A percentile compares a stretch with the other conserved stretches of the same genome.
Evolutionary conservation across 1,140 invertebrate species (phyloP).

Genomic region (Helicorthomorpha holstii): DNA sequence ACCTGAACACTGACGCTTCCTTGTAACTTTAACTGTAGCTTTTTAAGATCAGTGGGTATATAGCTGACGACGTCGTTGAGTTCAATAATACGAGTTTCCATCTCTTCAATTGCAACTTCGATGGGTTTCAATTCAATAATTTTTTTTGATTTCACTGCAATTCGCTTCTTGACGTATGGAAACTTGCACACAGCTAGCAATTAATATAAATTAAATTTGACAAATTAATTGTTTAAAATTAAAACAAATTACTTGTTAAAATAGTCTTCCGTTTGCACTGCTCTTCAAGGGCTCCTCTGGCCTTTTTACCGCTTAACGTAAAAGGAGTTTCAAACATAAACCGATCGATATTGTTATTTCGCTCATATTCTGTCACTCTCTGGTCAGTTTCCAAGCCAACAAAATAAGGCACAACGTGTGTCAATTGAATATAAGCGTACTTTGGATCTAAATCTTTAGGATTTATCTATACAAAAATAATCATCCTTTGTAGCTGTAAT

Average conservation of each 20-base stretch:
- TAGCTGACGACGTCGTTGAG: slow-evolving; percentile 65
- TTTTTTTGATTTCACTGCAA: slow-evolving; percentile 50
- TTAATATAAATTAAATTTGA: background rate
- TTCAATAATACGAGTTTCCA: slow-evolving; percentile 65
- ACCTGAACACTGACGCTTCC: slow-evolving; percentile 72
- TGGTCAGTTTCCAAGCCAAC: slow-evolving; percentile 39
- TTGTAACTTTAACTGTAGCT: slow-evolving; percentile 72
- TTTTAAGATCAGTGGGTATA: slow-evolving; percentile 64
- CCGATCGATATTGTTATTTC: slow-evolving; percentile 64
- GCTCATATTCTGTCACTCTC: slow-evolving; percentile 59
- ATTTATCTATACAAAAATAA: slow-evolving; percentile 47
- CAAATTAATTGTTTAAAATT: background rate
- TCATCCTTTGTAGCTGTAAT: too few species aligned
- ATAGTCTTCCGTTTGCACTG: slow-evolving; percentile 76
- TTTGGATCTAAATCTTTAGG: slow-evolving; percentile 56
- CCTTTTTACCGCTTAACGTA: slow-evolving; percentile 52
- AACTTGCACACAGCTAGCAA: slow-evolving; percentile 59
- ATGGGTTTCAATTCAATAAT: slow-evolving; percentile 71
- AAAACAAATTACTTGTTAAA: slow-evolving; percentile 44
- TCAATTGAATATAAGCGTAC: slow-evolving; percentile 80
- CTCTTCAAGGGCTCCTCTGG: slow-evolving; percentile 61
- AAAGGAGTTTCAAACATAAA: slow-evolving; percentile 92
- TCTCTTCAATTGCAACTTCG: slow-evolving; percentile 85
- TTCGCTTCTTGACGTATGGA: slow-evolving; percentile 80
- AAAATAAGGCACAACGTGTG: slow-evolving; percentile 57